These are phyloP conservation scores for Hydrocynus forskahlii DNA, from an alignment of 2,797 vertebrate species.

Conservation along the genomic window DNA sequence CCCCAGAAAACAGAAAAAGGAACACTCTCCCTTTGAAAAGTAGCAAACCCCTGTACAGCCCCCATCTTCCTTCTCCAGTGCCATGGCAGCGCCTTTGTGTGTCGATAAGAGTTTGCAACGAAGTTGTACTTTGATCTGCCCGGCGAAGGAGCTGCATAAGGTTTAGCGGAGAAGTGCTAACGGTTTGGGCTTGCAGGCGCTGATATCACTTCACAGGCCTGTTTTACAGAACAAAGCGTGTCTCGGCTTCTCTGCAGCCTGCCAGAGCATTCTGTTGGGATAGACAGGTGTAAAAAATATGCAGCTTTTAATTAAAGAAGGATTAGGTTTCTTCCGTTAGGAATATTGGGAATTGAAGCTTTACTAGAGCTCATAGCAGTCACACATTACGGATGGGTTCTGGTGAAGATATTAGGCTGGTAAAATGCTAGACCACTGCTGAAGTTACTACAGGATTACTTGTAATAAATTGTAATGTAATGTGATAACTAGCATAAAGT, in stretches of 20 bases:
- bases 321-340: constrained; percentile 57
- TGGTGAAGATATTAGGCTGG: too few relatives aligned
- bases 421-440: too few relatives aligned
- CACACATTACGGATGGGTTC: not conserved
- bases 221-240: constrained; percentile 37
- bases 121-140: constrained; percentile 79
- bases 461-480: too few relatives aligned
- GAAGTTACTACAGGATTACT: too few relatives aligned
- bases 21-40: constrained; percentile 74
- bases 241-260: constrained; percentile 61
- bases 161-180: constrained; percentile 74
- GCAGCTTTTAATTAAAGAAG: constrained; percentile 69
- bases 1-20: constrained; percentile 3
- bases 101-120: constrained; percentile 77
- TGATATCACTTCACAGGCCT: constrained; percentile 65
- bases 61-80: constrained; percentile 65
- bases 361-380: not conserved
- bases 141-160: constrained; percentile 71
- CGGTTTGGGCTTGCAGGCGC: constrained; percentile 68
- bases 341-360: constrained; percentile 45
- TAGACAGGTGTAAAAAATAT: constrained; percentile 63
- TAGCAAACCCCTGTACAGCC: constrained; percentile 76
- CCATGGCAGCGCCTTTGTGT: constrained; percentile 70
- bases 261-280: constrained; percentile 63
- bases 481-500: too few relatives aligned